Percentiles rank a stretch among this genome's conserved stretches.
Conservation (phyloP, 2,888 invertebrate species). For the Scrobipalpa costella region DNA sequence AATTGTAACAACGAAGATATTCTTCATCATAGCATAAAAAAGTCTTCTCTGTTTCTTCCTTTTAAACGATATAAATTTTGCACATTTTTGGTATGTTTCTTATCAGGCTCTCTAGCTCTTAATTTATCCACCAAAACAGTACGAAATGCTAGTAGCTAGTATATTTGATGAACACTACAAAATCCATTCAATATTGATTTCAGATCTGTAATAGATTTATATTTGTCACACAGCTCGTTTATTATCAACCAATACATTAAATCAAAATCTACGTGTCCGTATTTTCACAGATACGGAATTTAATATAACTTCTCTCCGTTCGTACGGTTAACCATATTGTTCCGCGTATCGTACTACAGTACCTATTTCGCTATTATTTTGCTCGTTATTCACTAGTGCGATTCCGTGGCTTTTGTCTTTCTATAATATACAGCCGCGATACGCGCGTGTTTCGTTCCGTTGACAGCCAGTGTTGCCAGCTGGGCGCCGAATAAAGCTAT, state of each 20-base stretch:
- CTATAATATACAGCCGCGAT: constrained; percentile 37
- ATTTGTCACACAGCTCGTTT: background rate
- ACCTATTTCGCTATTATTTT: constrained; percentile 35
- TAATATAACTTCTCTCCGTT: constrained; percentile 15
- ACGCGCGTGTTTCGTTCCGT: constrained; percentile 27
- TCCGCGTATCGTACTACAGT: background rate
- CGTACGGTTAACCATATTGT: constrained; percentile 18
- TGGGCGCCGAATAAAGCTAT: constrained; percentile 16
- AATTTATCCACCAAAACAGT: no score
- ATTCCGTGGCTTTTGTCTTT: constrained; percentile 39
- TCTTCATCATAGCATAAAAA: no score
- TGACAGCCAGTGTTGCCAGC: constrained; percentile 22
- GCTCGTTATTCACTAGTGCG: constrained; percentile 35
- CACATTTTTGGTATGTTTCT: no score
- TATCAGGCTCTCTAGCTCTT: no score
- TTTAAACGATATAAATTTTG: no score
- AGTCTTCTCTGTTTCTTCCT: no score
- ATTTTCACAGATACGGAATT: constrained; percentile 9
- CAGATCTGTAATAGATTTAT: background rate
- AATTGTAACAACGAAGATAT: no score
- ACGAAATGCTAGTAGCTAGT: no score
- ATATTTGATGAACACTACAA: no score
- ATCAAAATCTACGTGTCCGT: background rate
- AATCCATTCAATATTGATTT: no score
- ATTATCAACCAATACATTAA: background rate